Conservation (phyloP, 30 jellyfish, hydroid and myxozoan species). For the Hydractinia symbiolongicarpus region DNA sequence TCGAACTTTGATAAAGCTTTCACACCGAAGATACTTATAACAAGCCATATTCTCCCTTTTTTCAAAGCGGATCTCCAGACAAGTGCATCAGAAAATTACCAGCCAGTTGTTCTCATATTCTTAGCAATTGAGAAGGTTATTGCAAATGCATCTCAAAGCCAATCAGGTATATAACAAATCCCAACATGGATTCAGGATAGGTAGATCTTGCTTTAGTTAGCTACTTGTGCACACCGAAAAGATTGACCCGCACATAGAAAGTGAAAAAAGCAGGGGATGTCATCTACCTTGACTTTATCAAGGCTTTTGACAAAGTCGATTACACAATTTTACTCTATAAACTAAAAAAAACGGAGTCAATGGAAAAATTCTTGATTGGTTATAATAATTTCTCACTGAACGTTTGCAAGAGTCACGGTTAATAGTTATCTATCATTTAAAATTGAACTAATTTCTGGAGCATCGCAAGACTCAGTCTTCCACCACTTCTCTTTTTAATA, state of each 20-base stretch:
- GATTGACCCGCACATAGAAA: neutral
- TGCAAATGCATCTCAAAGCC: neutral
- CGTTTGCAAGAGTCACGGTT: conserved; percentile 11
- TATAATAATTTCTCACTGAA: conserved; percentile 16
- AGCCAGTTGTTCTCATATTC: conserved; percentile 31
- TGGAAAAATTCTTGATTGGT: conserved; percentile 13
- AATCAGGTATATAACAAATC: neutral
- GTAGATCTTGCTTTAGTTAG: conserved; percentile 30
- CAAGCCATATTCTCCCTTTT: neutral
- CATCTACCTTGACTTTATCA: conserved; percentile 19
- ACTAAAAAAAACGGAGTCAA: neutral
- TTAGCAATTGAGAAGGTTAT: neutral
- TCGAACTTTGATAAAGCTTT: neutral
- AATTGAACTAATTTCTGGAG: neutral
- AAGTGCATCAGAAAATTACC: conserved; percentile 6
- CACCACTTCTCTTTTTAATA: too few species aligned
- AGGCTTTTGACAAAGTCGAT: conserved; percentile 31
- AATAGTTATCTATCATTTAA: neutral
- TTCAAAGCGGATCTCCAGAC: too few species aligned
- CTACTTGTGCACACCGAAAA: conserved; percentile 13
- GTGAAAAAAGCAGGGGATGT: conserved; percentile 7
- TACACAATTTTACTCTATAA: neutral
- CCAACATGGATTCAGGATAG: conserved; percentile 26
- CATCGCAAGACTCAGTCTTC: conserved; percentile 8
- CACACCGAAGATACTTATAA: neutral